Evolutionary conservation across 2,888 invertebrate species (phyloP).

Genomic region (Rhopalosiphum nymphaeae): DNA sequence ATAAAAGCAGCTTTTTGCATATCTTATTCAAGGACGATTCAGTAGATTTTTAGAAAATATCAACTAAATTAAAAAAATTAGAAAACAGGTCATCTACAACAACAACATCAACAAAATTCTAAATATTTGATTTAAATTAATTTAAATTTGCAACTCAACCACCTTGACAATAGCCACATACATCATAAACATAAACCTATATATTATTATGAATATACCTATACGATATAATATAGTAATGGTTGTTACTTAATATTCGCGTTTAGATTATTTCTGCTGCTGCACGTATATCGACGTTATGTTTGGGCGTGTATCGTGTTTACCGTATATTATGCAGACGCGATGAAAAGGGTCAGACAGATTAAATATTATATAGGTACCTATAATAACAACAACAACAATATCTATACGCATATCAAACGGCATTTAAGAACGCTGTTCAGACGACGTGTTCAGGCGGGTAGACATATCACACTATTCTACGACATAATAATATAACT

Average conservation of each 20-base stretch:
- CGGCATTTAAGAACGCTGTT: neutral
- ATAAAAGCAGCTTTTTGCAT: too few relatives aligned
- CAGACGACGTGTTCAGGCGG: neutral
- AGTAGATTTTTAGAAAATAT: too few relatives aligned
- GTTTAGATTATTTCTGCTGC: neutral
- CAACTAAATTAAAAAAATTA: too few relatives aligned
- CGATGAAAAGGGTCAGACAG: neutral
- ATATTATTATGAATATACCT: too few relatives aligned
- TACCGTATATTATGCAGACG: neutral
- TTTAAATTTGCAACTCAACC: too few relatives aligned
- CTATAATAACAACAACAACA: neutral
- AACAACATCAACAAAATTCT: too few relatives aligned
- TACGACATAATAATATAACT: neutral
- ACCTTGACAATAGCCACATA: neutral
- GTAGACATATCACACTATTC: neutral
- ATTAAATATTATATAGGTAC: neutral
- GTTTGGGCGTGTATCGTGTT: neutral
- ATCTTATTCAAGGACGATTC: too few relatives aligned
- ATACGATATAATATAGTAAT: neutral
- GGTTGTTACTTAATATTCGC: neutral
- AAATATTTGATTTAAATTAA: too few relatives aligned
- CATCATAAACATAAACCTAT: neutral
- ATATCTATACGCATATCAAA: neutral
- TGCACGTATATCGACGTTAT: neutral
- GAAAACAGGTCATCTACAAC: too few relatives aligned